Evolutionary conservation across 2,888 invertebrate genomes (phyloP), one percentile per base, ranked within the genome.

Genomic region (Drosophila picticornis): DNA sequence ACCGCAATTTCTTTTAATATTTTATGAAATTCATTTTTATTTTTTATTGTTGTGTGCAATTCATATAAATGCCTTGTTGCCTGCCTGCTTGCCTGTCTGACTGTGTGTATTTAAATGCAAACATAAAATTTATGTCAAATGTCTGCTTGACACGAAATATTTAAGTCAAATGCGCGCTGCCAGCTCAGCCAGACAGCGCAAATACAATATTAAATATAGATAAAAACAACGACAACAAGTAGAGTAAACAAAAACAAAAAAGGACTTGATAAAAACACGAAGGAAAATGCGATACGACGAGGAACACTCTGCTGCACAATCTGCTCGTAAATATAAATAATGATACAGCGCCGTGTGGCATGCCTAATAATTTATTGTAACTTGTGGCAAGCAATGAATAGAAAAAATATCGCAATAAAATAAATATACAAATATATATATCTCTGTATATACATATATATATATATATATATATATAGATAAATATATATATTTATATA

Each of bases 111-210:
- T 91, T 90, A 91, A 90, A 91, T 90, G 91, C 91, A 91, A 91
- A 91, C 90, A 91, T 83, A 80, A 92, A 91, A 90, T 91, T 88
- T 76, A 82, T 91, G 92, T 91, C 91, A 91, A 92, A 92, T 91
- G 91, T 89, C 85, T 81, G 79, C 78, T 90, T 92, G 90, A 86
- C 92, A 92, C 91, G 91, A 90, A 86, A 91, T 86, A 91, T 89
- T 90, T 91, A 86, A 91, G 84, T 77, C 82, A 83, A 83, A 79
- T 83, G 82, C 69, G 67, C 71, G 80, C 46, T 50, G 38, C n/a
- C 77, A 51, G 59, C 48, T 50, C 71, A 64, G 29, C 56, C 65
- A 80, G 73, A 80, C 67, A 83, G 55, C 29, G 53, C 55, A 86
- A 88, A 84, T 86, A 83, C 68, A 67, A 80, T 83, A 77, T 83